These are phyloP conservation scores for Alexandromys oeconomus DNA, from an alignment of 2,797 vertebrate species.

Conservation along the genomic window DNA sequence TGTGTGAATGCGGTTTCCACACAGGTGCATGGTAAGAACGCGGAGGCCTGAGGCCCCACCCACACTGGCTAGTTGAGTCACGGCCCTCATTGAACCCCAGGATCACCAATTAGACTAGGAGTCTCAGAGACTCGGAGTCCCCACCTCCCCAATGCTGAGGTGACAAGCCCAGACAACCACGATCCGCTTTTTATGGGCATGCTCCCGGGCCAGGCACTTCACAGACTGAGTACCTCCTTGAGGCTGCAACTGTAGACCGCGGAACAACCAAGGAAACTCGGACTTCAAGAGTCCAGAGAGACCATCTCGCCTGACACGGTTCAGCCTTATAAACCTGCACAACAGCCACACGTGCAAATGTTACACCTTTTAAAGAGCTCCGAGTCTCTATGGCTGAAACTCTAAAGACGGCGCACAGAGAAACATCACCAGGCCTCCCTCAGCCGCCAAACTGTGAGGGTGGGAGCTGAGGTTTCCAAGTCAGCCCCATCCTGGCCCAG, in stretches of 20 bases:
- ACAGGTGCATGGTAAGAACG: background rate
- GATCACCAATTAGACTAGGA: background rate
- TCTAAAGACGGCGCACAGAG: background rate
- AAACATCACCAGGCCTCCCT: background rate
- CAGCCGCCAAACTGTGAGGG: background rate
- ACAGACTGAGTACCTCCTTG: background rate
- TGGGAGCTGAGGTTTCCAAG: background rate
- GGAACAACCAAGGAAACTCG: background rate
- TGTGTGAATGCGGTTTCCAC: no score
- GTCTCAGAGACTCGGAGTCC: background rate
- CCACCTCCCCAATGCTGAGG: background rate
- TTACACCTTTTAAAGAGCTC: background rate
- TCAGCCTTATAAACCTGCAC: background rate
- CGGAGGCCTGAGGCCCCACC: no score
- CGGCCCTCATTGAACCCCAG: background rate
- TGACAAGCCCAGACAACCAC: background rate
- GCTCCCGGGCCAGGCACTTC: background rate
- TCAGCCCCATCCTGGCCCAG: background rate
- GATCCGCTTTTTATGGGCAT: fast-evolving
- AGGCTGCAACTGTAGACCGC: background rate
- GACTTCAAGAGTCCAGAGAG: background rate
- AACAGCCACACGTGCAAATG: background rate
- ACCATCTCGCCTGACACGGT: background rate
- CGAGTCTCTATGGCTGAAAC: background rate
- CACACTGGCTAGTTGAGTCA: background rate